Conservation (phyloP, 37 sponge, comb jelly and placozoan genomes). For the Tethya wilhelma region DNA sequence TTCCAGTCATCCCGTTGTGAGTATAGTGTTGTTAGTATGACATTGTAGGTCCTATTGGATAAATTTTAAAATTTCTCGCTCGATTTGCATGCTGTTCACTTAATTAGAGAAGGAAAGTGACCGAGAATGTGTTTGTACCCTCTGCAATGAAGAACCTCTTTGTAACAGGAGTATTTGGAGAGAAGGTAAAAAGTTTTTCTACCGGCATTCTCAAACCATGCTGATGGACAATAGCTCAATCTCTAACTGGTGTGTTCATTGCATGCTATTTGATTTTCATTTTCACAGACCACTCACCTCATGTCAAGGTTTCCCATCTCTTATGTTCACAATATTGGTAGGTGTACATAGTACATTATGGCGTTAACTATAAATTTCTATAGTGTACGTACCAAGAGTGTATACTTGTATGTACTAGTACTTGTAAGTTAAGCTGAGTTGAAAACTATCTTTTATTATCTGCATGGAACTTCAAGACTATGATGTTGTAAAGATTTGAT, state of each 20-base stretch:
- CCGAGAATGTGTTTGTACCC: conserved; percentile 44
- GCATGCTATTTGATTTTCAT: not conserved
- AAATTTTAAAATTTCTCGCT: not conserved
- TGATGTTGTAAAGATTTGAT: too few species aligned
- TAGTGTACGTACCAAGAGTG: not conserved
- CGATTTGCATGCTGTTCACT: not conserved
- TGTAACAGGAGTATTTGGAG: conserved; percentile 64
- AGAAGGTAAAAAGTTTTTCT: conserved; percentile 23
- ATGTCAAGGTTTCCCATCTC: conserved; percentile 40
- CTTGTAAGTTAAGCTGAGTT: too few species aligned
- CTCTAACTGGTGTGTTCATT: not conserved
- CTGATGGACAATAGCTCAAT: not conserved
- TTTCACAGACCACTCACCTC: conserved; percentile 42
- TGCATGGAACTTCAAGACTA: too few species aligned
- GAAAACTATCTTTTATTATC: too few species aligned
- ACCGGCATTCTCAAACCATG: not conserved
- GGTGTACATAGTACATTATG: too few species aligned
- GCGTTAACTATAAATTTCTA: not conserved
- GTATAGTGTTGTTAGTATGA: not conserved
- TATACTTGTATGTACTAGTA: not conserved
- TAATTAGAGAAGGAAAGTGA: conserved; percentile 24
- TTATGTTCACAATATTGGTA: conserved; percentile 43
- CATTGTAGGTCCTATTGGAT: not conserved
- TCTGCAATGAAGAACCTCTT: conserved; percentile 58
- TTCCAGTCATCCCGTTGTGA: conserved; percentile 56